Evolutionary conservation across 2,888 invertebrate genomes (phyloP).

Genomic region (Hypselothyrea guttata): DNA sequence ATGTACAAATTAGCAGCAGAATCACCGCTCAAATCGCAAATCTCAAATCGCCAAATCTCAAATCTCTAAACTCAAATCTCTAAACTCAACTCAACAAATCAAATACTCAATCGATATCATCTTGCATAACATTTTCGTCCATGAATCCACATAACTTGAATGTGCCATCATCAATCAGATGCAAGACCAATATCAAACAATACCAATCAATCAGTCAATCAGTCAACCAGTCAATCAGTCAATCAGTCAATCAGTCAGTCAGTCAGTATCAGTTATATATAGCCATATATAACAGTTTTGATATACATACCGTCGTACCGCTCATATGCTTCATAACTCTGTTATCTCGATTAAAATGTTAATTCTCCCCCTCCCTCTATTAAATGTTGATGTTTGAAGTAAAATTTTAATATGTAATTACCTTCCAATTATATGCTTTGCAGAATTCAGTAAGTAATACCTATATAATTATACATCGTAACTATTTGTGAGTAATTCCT

Average conservation of each 20-base stretch:
- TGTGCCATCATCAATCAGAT: slow-evolving; percentile 36
- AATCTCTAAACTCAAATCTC: slow-evolving; percentile 33
- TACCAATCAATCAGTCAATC: slow-evolving; percentile 25
- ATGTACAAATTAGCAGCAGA: slow-evolving; percentile 24
- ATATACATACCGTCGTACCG: slow-evolving; percentile 31
- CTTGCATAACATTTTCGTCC: slow-evolving; percentile 42
- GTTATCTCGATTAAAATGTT: slow-evolving; percentile 52
- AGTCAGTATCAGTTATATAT: slow-evolving; percentile 32
- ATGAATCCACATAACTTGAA: slow-evolving; percentile 41
- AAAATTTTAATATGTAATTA: slow-evolving; percentile 76
- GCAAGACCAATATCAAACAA: slow-evolving; percentile 27
- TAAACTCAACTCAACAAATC: slow-evolving; percentile 5
- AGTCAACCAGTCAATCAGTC: slow-evolving; percentile 21
- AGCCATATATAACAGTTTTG: slow-evolving; percentile 3
- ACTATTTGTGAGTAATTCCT: slow-evolving; percentile 76
- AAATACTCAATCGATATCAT: slow-evolving; percentile 26
- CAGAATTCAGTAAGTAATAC: slow-evolving; percentile 81
- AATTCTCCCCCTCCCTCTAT: slow-evolving; percentile 1
- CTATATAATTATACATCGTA: slow-evolving; percentile 65
- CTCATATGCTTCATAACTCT: slow-evolving; percentile 41
- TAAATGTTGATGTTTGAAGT: slow-evolving; percentile 64
- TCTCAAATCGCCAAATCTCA: too few species aligned
- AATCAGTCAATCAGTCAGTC: slow-evolving; percentile 29
- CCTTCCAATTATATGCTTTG: slow-evolving; percentile 79
- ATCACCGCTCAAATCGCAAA: slow-evolving; percentile 48